Conservation (phyloP, 2,113 vertebrate species). For the Condylura cristata region DNA sequence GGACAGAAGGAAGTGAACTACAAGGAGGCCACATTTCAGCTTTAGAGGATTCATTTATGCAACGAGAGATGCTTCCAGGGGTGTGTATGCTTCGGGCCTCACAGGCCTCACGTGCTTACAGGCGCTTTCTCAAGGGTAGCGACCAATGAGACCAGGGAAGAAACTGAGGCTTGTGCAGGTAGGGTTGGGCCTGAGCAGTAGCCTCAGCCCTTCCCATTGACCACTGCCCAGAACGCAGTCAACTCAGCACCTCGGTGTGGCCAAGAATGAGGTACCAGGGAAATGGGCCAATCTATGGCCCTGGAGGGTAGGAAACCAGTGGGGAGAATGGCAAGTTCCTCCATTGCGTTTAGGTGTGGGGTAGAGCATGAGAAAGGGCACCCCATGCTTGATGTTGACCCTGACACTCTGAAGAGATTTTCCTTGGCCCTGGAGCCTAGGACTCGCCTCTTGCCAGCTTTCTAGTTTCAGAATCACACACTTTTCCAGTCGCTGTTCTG, state of each 20-base stretch:
- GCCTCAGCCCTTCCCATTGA: neutral
- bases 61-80: neutral
- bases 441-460: neutral
- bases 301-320: neutral
- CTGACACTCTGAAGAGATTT: neutral
- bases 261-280: neutral
- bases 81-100: neutral
- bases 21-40: neutral
- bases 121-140: neutral
- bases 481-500: neutral
- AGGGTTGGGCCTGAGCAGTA: neutral
- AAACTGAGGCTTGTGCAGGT: neutral
- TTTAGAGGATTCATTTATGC: neutral
- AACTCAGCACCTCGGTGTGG: neutral
- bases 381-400: neutral
- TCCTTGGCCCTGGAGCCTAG: neutral
- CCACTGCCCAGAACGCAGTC: neutral
- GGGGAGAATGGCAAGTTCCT: neutral
- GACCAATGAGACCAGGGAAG: neutral
- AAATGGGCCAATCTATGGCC: neutral
- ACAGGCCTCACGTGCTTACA: neutral
- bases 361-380: neutral
- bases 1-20: neutral
- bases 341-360: neutral
- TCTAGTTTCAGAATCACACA: neutral